phyloP scores from a whole-genome alignment of 2,888 invertebrate species.

The Drosophila siamana region DNA sequence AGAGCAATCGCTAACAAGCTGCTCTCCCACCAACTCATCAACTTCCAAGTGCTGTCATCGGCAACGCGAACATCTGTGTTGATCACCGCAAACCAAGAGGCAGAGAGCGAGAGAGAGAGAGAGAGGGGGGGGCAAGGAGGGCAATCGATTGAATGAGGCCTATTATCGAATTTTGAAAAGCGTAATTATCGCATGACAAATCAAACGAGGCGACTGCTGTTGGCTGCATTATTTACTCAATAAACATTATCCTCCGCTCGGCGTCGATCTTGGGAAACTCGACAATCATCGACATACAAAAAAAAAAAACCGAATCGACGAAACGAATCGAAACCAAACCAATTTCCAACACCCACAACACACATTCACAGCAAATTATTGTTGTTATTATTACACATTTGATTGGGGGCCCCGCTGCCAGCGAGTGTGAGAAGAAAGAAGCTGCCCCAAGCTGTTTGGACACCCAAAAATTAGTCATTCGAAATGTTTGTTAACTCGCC shows the following conservation, averaged over 20 bases:
- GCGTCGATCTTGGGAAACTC: slow-evolving; percentile 48
- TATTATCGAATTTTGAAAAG: slow-evolving; percentile 78
- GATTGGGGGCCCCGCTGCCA: slow-evolving; percentile 29
- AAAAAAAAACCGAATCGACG: neutral
- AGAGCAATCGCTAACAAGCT: slow-evolving; percentile 62
- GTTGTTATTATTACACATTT: slow-evolving; percentile 54
- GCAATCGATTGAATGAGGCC: slow-evolving; percentile 72
- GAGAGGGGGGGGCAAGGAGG: slow-evolving; percentile 6
- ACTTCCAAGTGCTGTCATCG: slow-evolving; percentile 49
- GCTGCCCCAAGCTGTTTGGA: slow-evolving; percentile 46
- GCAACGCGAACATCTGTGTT: slow-evolving; percentile 32
- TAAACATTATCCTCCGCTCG: slow-evolving; percentile 68
- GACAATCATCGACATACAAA: slow-evolving; percentile 15
- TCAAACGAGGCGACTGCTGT: slow-evolving; percentile 61
- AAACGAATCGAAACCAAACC: slow-evolving; percentile 15
- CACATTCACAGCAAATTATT: slow-evolving; percentile 23
- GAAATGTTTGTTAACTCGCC: slow-evolving; percentile 27
- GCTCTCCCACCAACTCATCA: slow-evolving; percentile 32
- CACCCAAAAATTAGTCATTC: slow-evolving; percentile 61
- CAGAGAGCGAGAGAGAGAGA: no score
- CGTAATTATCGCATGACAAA: slow-evolving; percentile 80
- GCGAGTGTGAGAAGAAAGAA: slow-evolving; percentile 52
- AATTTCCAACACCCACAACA: slow-evolving; percentile 54
- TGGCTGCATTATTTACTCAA: slow-evolving; percentile 72
- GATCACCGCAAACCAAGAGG: no score